These are phyloP conservation scores for Drosophila pseudotakahashii DNA, from an alignment of 2,888 invertebrate species.

Conservation along the genomic window DNA sequence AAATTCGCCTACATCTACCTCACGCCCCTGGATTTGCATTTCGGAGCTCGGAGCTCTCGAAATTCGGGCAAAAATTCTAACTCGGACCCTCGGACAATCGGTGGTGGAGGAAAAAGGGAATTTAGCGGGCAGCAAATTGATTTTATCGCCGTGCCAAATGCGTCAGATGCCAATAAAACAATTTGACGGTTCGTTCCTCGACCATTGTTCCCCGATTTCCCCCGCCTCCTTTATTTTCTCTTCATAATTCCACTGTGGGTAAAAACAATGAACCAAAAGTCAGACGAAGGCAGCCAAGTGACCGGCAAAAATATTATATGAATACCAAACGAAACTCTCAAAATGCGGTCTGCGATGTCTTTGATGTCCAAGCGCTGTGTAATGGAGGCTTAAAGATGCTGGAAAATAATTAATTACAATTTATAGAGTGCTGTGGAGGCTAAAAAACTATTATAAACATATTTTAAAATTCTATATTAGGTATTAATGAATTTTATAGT, in stretches of 20 bases:
- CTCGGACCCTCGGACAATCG: conserved; percentile 18
- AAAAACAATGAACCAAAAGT: conserved; percentile 10
- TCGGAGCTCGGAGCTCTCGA: not conserved
- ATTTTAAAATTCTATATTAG: not conserved
- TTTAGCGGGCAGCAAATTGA: conserved; percentile 68
- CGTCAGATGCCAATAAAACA: conserved; percentile 76
- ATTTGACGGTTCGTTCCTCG: conserved; percentile 60
- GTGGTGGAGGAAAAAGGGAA: conserved; percentile 3
- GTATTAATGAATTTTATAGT: no score
- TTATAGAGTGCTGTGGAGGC: not conserved
- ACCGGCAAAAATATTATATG: conserved; percentile 12
- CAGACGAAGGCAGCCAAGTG: conserved; percentile 7
- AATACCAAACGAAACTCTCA: not conserved
- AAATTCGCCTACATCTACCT: conserved; percentile 32
- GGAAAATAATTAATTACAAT: not conserved
- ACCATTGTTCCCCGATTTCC: conserved; percentile 45
- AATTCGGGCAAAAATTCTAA: not conserved
- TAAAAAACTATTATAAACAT: not conserved
- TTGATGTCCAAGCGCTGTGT: not conserved
- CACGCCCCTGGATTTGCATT: conserved; percentile 51
- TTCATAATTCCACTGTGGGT: not conserved
- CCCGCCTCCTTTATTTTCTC: not conserved
- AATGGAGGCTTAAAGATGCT: not conserved
- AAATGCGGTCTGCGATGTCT: not conserved
- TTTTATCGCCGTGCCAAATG: conserved; percentile 73